Evolutionary conservation across 64 coral and sea anemone species (phyloP), one percentile per base, ranked within the genome.

Genomic region (Actinia tenebrosa): DNA sequence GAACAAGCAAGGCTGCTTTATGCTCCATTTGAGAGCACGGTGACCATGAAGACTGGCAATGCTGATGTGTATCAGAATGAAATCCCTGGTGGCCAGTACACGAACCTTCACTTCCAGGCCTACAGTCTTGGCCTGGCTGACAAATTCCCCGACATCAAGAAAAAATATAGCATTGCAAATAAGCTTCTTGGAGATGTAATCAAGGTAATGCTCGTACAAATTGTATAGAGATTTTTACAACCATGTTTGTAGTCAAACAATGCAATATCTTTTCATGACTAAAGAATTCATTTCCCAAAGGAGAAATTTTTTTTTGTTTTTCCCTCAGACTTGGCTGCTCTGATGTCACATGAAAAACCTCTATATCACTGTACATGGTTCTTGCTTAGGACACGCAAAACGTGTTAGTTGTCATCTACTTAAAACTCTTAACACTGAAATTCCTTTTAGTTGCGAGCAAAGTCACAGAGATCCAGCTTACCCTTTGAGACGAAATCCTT

Each of bases 61-160:
- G 91, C 97, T 10, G 97, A 99, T 37, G 97, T 99, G 7, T 99
- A 99, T 56, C 91, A 99, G 45, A 99, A 99, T 62, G 97, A 99
- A 85, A 99, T 99, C 44, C 97, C 97, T 0, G 97, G 97, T 1
- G 97, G 97, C 18, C 97, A 99, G 78, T 99, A 99, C 58, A 99
- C 97, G 23, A 99, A 99, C 63, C 86, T 99, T 17, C 97, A 99
- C 55, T 99, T 99, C 93, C 97, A 99, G 83, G 97, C 97, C 8
- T 95, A 95, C 68, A 95, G 88, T 18, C 86, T 99, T 16, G 97
- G 97, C 7, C 93, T 99, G 43, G 88, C 85, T 14, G 97, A 99
- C 62, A 90, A 95, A 86, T 99, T 99, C 52, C 64, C 93, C 8
- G 93, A 99, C 4, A 91, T 99, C 18, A 99, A 99, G 79, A 91